A percentile compares a stretch with the other conserved stretches of the same genome.
These are phyloP conservation scores for Capitulum mitella DNA, from an alignment of 2,888 invertebrate species.

Conservation along the genomic window DNA sequence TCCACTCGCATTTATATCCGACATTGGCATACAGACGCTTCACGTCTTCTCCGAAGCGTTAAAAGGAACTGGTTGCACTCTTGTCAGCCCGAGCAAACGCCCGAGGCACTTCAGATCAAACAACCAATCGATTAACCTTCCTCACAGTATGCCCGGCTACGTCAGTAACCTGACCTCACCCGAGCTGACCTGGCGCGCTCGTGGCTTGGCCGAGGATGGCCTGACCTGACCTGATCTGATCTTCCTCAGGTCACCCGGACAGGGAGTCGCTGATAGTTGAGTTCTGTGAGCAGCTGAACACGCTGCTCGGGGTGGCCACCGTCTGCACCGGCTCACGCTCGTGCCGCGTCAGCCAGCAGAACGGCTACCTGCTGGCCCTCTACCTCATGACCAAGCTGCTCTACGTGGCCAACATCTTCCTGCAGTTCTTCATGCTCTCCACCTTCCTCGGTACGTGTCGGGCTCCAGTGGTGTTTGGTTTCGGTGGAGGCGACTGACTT, in stretches of 20 bases:
- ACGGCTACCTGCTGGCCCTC: slow-evolving; percentile 39
- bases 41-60: too few species aligned
- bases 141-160: too few species aligned
- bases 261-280: slow-evolving; percentile 40
- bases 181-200: too few species aligned
- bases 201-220: too few species aligned
- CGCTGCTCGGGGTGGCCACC: slow-evolving; percentile 40
- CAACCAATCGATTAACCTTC: too few species aligned
- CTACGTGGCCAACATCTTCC: slow-evolving; percentile 43
- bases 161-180: neutral
- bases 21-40: too few species aligned
- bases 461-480: too few species aligned
- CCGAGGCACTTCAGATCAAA: too few species aligned
- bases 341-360: slow-evolving; percentile 21
- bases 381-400: slow-evolving; percentile 44
- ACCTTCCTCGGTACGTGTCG: slow-evolving; percentile 43
- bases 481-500: too few species aligned
- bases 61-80: too few species aligned
- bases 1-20: too few species aligned
- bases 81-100: too few species aligned
- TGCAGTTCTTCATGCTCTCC: slow-evolving; percentile 44
- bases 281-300: slow-evolving; percentile 41
- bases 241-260: slow-evolving; percentile 39
- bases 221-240: neutral
- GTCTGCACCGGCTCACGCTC: slow-evolving; percentile 39